Evolutionary conservation across 2,888 invertebrate species (phyloP).

Genomic region (Yponomeuta malinellus): DNA sequence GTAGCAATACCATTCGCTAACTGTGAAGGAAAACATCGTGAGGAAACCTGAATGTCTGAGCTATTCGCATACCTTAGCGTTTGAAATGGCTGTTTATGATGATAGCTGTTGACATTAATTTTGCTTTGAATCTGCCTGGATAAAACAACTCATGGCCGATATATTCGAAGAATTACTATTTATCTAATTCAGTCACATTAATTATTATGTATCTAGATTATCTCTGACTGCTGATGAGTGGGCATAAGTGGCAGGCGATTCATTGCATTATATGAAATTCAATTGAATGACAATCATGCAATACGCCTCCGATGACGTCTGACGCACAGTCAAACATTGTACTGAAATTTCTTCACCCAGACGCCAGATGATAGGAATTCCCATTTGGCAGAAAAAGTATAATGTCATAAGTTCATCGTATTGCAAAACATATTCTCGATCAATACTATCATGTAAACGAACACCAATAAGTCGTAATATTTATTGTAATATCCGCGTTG

Average conservation of each 20-base stretch:
- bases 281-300: not conserved
- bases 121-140: no score
- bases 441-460: not conserved
- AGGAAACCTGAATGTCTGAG: no score
- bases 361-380: not conserved
- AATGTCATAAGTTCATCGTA: not conserved
- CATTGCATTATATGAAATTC: not conserved
- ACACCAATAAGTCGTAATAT: not conserved
- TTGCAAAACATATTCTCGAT: not conserved
- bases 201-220: not conserved
- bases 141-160: no score
- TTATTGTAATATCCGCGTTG: not conserved
- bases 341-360: not conserved
- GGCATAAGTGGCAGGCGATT: not conserved
- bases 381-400: not conserved
- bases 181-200: no score
- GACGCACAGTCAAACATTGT: not conserved
- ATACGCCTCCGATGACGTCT: not conserved
- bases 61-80: no score
- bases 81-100: no score
- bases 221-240: not conserved
- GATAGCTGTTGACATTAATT: no score
- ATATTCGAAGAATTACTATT: no score
- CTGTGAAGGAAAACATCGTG: no score
- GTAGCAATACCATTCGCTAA: no score